These are phyloP conservation scores for Bufotes viridis DNA, from an alignment of 2,797 vertebrate species.

Conservation along the genomic window DNA sequence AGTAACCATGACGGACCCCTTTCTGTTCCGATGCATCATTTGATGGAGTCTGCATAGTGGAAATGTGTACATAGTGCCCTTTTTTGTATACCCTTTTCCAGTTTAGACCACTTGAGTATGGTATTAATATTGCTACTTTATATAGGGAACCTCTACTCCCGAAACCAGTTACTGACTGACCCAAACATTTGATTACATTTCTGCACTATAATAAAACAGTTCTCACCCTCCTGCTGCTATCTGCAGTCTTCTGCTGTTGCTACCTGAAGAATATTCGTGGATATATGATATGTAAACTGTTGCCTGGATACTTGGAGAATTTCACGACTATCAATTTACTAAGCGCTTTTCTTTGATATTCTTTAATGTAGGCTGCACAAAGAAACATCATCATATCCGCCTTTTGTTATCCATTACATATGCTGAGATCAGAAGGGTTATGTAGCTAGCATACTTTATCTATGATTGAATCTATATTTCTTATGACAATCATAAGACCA, in stretches of 20 bases:
- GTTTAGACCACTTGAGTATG: no score
- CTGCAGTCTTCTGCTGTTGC: neutral
- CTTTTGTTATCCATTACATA: neutral
- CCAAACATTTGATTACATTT: no score
- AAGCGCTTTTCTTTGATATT: neutral
- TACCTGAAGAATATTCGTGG: neutral
- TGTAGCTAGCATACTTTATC: constrained; percentile 13
- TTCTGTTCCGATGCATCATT: no score
- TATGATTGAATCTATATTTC: constrained; percentile 40
- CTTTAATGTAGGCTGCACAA: neutral
- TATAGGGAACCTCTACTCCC: no score
- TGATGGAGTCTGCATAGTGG: no score
- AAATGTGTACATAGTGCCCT: no score
- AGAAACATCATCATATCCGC: neutral
- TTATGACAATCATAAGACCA: constrained; percentile 15
- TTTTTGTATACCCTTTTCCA: no score
- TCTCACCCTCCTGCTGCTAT: neutral
- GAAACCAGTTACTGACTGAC: no score
- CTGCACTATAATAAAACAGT: neutral
- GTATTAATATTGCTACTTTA: no score
- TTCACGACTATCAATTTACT: neutral
- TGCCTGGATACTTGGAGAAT: neutral
- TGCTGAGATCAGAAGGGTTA: constrained; percentile 17
- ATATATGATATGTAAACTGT: neutral
- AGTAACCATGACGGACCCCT: no score